phyloP scores from a whole-genome alignment of 1,140 invertebrate species.

The Physella acuta region DNA sequence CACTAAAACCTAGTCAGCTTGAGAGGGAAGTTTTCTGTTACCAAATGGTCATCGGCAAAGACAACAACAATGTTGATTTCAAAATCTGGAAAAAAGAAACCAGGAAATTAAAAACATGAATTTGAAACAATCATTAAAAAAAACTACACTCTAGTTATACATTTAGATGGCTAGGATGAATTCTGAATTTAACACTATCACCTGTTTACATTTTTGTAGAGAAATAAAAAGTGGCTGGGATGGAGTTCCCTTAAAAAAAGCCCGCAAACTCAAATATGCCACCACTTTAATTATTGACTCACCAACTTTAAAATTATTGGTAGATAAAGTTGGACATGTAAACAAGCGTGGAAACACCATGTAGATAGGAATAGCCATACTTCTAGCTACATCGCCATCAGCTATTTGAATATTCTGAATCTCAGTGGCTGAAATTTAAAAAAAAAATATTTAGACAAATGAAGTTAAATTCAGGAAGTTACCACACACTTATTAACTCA shows the following conservation, averaged over 20 bases:
- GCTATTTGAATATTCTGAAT: conserved; percentile 97
- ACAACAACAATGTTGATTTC: conserved; percentile 92
- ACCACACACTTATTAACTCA: too few species aligned
- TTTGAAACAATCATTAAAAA: too few species aligned
- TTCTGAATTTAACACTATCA: too few species aligned
- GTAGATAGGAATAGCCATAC: conserved; percentile 84
- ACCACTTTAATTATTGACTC: too few species aligned
- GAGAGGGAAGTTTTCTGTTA: conserved; percentile 95
- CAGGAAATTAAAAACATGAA: too few species aligned
- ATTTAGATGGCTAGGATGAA: too few species aligned
- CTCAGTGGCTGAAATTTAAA: conserved; percentile 87
- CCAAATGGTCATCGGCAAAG: conserved; percentile 88
- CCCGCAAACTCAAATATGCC: neutral
- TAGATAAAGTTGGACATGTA: conserved; percentile 88
- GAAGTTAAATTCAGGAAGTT: too few species aligned
- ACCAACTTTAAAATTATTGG: conserved; percentile 96
- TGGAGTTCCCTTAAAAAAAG: neutral
- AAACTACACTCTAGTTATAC: too few species aligned
- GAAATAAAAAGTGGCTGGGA: neutral
- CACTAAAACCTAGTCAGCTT: conserved; percentile 64
- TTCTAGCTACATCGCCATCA: conserved; percentile 83
- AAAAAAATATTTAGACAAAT: neutral
- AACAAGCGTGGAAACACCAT: conserved; percentile 95
- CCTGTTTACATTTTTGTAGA: too few species aligned
- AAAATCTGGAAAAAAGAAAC: conserved; percentile 79